Evolutionary conservation across 2,888 invertebrate species (phyloP).

Genomic region (Lepas anatifera): DNA sequence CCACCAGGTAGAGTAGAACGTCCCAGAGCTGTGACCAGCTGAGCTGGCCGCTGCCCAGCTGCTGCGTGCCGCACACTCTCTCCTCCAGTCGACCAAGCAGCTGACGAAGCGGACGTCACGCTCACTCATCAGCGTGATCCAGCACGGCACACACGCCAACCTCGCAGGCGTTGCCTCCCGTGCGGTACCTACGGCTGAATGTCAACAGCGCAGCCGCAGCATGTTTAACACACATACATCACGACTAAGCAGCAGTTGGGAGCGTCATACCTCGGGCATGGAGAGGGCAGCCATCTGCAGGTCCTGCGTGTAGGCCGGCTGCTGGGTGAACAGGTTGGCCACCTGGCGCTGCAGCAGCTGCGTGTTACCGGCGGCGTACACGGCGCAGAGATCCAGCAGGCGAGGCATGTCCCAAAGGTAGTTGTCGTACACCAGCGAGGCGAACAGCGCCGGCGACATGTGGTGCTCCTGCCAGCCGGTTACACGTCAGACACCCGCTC

Average conservation of each 20-base stretch:
- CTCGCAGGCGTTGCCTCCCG: neutral
- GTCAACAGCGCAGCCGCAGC: no score
- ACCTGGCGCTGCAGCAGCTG: constrained; percentile 49
- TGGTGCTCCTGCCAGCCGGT: constrained; percentile 1
- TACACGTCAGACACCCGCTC: no score
- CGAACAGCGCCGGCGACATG: constrained; percentile 52
- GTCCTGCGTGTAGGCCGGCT: constrained; percentile 54
- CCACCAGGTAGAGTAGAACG: constrained; percentile 52
- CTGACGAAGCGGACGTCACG: neutral
- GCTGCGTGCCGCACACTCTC: neutral
- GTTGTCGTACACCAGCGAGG: constrained; percentile 58
- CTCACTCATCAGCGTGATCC: neutral
- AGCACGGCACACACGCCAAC: neutral
- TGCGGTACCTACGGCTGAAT: no score
- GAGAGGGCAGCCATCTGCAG: constrained; percentile 30
- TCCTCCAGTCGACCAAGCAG: neutral
- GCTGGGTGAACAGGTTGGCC: constrained; percentile 49
- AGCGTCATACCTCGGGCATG: neutral
- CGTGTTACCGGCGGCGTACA: constrained; percentile 53
- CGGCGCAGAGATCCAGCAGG: constrained; percentile 59
- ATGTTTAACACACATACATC: no score
- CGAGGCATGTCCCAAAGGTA: constrained; percentile 72
- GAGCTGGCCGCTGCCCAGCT: neutral
- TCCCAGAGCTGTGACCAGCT: constrained; percentile 34
- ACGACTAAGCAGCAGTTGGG: no score